phyloP scores from a whole-genome alignment of 2,888 invertebrate genomes.

The Isotomurus palustris region DNA sequence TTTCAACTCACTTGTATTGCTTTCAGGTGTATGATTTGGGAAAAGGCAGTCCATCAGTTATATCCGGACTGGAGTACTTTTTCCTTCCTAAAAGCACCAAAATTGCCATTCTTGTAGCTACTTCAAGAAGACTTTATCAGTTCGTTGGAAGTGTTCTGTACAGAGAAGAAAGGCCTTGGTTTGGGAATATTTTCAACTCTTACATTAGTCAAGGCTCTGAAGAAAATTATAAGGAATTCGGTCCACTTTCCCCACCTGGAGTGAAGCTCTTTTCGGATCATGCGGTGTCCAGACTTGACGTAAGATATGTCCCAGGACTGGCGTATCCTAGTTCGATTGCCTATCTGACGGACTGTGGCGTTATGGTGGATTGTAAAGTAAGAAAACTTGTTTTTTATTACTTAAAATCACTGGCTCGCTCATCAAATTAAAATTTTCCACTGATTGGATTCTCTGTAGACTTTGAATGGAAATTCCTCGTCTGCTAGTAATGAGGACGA shows the following conservation, averaged over 20 bases:
- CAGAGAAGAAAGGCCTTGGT: constrained; percentile 71
- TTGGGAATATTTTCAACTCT: constrained; percentile 72
- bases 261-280: constrained; percentile 25
- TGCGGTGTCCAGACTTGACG: constrained; percentile 28
- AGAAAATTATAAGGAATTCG: constrained; percentile 38
- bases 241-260: constrained; percentile 18
- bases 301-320: constrained; percentile 29
- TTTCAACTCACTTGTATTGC: neutral
- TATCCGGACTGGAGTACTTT: constrained; percentile 83
- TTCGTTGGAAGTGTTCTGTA: constrained; percentile 71
- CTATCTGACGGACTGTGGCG: constrained; percentile 38
- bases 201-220: constrained; percentile 56
- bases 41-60: constrained; percentile 61
- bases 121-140: constrained; percentile 78
- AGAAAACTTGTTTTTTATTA: too few relatives aligned
- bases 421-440: neutral
- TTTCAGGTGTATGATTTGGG: constrained; percentile 81
- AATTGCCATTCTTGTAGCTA: constrained; percentile 78
- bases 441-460: constrained; percentile 1
- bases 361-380: constrained; percentile 42
- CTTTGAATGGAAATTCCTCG: neutral
- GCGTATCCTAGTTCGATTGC: constrained; percentile 39
- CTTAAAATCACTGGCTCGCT: too few relatives aligned
- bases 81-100: constrained; percentile 65
- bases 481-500: constrained; percentile 29